Percentiles rank a stretch among this genome's conserved stretches.
These are phyloP conservation scores for Drosophila melanosoma DNA, from an alignment of 2,888 invertebrate genomes.

Conservation along the genomic window DNA sequence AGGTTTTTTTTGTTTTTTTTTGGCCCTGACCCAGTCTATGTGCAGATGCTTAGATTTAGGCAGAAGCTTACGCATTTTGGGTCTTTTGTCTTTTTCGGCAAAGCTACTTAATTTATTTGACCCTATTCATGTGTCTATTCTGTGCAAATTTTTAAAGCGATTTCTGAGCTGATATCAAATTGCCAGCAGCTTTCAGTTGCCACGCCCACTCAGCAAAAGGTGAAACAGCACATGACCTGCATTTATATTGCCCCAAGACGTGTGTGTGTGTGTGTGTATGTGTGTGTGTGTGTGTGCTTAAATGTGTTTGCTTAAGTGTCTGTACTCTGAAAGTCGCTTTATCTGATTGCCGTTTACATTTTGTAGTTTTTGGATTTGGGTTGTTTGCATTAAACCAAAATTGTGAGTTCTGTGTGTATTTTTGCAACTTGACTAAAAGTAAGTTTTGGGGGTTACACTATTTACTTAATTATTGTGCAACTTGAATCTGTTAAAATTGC, in stretches of 20 bases:
- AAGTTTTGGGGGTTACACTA: slow-evolving; percentile 1
- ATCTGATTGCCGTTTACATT: slow-evolving; percentile 26
- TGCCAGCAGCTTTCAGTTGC: slow-evolving; percentile 28
- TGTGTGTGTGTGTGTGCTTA: slow-evolving; percentile 6
- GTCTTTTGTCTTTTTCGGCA: slow-evolving; percentile 65
- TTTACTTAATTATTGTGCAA: slow-evolving; percentile 14
- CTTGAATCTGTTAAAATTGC: slow-evolving; percentile 2
- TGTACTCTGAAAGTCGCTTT: slow-evolving; percentile 4
- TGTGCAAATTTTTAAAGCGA: slow-evolving; percentile 62
- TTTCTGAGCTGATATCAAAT: slow-evolving; percentile 66
- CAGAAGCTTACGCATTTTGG: slow-evolving; percentile 59
- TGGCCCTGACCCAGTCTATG: slow-evolving; percentile 35
- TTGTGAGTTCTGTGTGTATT: slow-evolving; percentile 6
- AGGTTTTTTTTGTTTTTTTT: too few relatives aligned
- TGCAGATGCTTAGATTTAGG: slow-evolving; percentile 52
- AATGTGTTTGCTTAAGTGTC: slow-evolving; percentile 5
- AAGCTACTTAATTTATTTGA: slow-evolving; percentile 78
- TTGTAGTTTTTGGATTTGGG: slow-evolving; percentile 30
- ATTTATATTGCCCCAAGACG: slow-evolving; percentile 30
- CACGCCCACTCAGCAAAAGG: slow-evolving; percentile 26
- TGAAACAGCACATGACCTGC: slow-evolving; percentile 44
- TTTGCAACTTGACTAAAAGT: slow-evolving; percentile 8
- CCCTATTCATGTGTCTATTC: slow-evolving; percentile 53
- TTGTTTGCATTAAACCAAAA: slow-evolving; percentile 27
- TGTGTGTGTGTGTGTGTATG: not conserved